A percentile compares a stretch with the other conserved stretches of the same genome.
phyloP scores from a whole-genome alignment of 2,888 invertebrate species.

The Nemoura dubitans region DNA sequence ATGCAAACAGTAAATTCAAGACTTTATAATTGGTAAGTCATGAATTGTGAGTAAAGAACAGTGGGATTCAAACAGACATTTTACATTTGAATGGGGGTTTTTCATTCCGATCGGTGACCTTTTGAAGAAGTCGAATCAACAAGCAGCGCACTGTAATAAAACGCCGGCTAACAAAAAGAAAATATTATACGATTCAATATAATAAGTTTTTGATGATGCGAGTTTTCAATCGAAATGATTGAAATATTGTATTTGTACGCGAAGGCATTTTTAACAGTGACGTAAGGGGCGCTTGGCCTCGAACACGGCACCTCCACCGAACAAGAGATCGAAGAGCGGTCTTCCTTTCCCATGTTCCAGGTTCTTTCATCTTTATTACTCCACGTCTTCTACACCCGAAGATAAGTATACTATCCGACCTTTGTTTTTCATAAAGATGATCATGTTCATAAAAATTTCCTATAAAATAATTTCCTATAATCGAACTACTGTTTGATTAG shows the following conservation, averaged over 20 bases:
- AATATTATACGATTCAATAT: not conserved
- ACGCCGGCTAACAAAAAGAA: not conserved
- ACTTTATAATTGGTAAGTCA: not conserved
- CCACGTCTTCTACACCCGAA: not conserved
- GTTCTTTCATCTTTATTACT: not conserved
- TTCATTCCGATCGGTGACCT: not conserved
- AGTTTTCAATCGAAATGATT: slow-evolving; percentile 8
- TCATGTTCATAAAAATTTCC: slow-evolving; percentile 29
- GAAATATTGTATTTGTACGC: not conserved
- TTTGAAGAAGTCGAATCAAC: not conserved
- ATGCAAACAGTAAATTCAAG: not conserved
- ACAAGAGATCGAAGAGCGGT: not conserved
- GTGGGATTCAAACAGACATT: not conserved
- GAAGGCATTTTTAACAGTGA: not conserved
- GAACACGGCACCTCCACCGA: not conserved
- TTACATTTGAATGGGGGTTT: not conserved
- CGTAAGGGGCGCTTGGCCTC: not conserved
- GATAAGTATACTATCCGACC: not conserved
- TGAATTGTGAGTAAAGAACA: not conserved
- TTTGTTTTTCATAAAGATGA: slow-evolving; percentile 1
- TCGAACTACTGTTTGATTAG: slow-evolving; percentile 36
- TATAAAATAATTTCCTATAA: not conserved
- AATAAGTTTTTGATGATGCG: not conserved
- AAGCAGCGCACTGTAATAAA: not conserved
- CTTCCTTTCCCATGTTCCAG: too few relatives aligned